Evolutionary conservation across 1,140 invertebrate genomes (phyloP).

Genomic region (Neodiprion fabricii): DNA sequence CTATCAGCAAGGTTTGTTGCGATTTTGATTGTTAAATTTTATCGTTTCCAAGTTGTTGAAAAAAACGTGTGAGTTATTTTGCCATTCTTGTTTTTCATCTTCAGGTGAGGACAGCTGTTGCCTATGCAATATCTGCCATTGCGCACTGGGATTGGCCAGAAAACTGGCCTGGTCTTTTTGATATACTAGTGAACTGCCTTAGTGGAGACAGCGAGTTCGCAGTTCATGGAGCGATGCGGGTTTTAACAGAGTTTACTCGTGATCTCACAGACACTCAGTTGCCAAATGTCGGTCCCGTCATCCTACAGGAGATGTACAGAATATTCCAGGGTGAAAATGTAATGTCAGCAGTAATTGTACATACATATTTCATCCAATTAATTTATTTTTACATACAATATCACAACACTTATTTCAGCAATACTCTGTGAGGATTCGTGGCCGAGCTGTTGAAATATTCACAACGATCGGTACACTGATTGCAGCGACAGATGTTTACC

Average conservation of each 20-base stretch:
- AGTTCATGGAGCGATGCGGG: conserved; percentile 81
- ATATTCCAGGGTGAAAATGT: conserved; percentile 74
- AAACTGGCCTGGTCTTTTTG: conserved; percentile 77
- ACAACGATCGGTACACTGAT: conserved; percentile 67
- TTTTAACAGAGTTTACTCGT: conserved; percentile 75
- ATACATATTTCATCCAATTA: neutral
- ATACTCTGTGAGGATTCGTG: conserved; percentile 67
- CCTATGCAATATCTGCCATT: conserved; percentile 78
- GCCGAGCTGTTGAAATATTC: conserved; percentile 74
- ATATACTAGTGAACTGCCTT: conserved; percentile 72
- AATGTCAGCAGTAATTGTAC: conserved; percentile 26
- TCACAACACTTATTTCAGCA: conserved; percentile 60
- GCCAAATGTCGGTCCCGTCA: conserved; percentile 74
- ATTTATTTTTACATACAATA: conserved; percentile 24
- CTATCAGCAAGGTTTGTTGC: conserved; percentile 70
- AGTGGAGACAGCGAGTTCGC: conserved; percentile 65
- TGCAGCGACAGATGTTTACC: conserved; percentile 64
- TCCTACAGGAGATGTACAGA: conserved; percentile 79
- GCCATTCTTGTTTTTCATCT: conserved; percentile 17
- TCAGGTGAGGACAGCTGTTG: conserved; percentile 71
- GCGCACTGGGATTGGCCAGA: conserved; percentile 84
- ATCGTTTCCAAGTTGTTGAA: neutral
- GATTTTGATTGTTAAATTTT: conserved; percentile 10
- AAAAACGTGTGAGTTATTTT: neutral
- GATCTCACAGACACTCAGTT: conserved; percentile 77